A percentile compares a stretch with the other conserved stretches of the same genome.
Evolutionary conservation across 2,888 invertebrate genomes (phyloP).

Genomic region (Pherbina coryleti): DNA sequence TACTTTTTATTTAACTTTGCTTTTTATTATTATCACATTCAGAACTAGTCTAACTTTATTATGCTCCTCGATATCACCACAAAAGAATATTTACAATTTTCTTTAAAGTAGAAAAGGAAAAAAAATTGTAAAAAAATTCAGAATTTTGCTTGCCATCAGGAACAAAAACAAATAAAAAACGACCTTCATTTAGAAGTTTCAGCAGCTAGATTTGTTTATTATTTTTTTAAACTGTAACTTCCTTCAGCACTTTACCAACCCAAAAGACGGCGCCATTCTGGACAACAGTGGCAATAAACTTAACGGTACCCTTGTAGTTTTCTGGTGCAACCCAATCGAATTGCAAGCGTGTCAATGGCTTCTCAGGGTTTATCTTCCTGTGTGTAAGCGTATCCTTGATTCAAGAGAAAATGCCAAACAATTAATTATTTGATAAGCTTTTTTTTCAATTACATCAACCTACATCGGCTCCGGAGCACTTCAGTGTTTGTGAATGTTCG

Average conservation of each 20-base stretch:
- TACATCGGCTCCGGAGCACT: constrained; percentile 60
- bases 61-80: constrained; percentile 37
- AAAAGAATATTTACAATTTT: constrained; percentile 28
- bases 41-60: constrained; percentile 40
- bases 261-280: constrained; percentile 80
- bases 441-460: constrained; percentile 35
- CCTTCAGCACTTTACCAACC: constrained; percentile 77
- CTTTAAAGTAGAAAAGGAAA: constrained; percentile 13
- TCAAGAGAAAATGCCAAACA: constrained; percentile 21
- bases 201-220: not conserved
- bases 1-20: too few species aligned
- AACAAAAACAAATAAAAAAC: constrained; percentile 39
- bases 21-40: not conserved
- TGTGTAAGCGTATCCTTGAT: constrained; percentile 79
- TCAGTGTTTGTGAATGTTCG: constrained; percentile 66
- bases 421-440: not conserved
- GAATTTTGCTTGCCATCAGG: constrained; percentile 40
- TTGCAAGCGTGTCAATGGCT: constrained; percentile 72
- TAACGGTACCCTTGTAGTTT: constrained; percentile 74
- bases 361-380: constrained; percentile 72
- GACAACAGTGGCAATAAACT: constrained; percentile 79
- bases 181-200: not conserved
- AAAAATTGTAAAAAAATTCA: constrained; percentile 47
- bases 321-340: constrained; percentile 78
- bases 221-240: constrained; percentile 71